These are phyloP conservation scores for Drosophila austrosaltans DNA, from an alignment of 2,888 invertebrate species.

Conservation along the genomic window DNA sequence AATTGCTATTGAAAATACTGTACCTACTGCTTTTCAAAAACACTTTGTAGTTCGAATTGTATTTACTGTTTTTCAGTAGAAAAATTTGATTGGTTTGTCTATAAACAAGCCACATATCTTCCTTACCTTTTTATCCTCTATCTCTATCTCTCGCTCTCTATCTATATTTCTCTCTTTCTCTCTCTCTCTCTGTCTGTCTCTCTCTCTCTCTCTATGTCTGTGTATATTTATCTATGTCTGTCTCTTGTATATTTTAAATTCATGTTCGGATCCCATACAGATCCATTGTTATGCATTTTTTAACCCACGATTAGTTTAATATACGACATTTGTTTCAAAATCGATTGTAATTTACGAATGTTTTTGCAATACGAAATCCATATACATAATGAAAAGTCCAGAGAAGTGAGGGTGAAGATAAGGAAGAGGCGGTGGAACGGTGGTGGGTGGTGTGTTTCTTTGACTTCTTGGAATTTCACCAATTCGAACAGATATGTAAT, in stretches of 20 bases:
- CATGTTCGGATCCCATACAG: slow-evolving; percentile 11
- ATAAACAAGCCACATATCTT: slow-evolving; percentile 24
- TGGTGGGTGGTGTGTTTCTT: background rate
- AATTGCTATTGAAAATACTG: slow-evolving; percentile 14
- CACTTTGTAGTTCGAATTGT: slow-evolving; percentile 35
- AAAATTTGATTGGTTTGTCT: slow-evolving; percentile 24
- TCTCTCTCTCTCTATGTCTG: slow-evolving; percentile 19
- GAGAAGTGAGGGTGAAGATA: slow-evolving; percentile 10
- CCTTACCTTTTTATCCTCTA: slow-evolving; percentile 13
- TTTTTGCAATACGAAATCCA: slow-evolving; percentile 12
- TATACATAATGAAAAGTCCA: background rate
- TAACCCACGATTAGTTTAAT: slow-evolving; percentile 12
- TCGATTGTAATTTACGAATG: slow-evolving; percentile 13
- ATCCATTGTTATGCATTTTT: slow-evolving; percentile 11
- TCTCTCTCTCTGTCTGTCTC: slow-evolving; percentile 7
- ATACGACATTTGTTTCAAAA: background rate
- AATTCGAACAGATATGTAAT: background rate
- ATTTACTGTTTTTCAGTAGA: slow-evolving; percentile 34
- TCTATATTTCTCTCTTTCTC: slow-evolving; percentile 16
- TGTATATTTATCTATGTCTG: slow-evolving; percentile 15
- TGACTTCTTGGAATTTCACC: background rate
- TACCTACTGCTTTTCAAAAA: slow-evolving; percentile 13
- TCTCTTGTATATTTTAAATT: slow-evolving; percentile 8
- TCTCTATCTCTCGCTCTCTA: slow-evolving; percentile 1
- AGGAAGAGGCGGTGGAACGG: background rate